phyloP scores from a whole-genome alignment of 2,888 invertebrate genomes.

The Corbicula japonica region DNA sequence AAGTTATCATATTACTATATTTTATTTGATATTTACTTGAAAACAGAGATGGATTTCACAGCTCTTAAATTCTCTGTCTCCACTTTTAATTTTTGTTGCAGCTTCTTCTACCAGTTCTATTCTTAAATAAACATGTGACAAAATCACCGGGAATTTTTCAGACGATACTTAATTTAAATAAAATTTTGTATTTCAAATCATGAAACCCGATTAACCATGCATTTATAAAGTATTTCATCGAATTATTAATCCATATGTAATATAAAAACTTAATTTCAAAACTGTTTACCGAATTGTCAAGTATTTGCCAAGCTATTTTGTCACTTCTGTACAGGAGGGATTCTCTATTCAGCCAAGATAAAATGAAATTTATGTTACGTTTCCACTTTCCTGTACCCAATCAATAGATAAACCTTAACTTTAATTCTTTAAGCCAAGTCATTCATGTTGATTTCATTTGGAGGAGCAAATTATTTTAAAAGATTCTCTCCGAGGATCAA shows the following conservation, averaged over 20 bases:
- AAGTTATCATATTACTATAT: too few species aligned
- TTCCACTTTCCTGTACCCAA: conserved; percentile 37
- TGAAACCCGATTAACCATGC: too few species aligned
- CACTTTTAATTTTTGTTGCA: too few species aligned
- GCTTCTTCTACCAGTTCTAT: too few species aligned
- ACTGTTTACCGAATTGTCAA: conserved; percentile 22
- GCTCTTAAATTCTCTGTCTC: too few species aligned
- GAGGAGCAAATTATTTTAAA: conserved; percentile 64
- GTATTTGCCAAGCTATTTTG: conserved; percentile 25
- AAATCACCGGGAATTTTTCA: too few species aligned
- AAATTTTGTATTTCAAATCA: conserved; percentile 2
- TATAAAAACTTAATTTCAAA: conserved; percentile 23
- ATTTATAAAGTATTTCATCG: too few species aligned
- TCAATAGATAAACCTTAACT: conserved; percentile 31
- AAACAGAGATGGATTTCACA: too few species aligned
- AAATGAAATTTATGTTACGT: conserved; percentile 51
- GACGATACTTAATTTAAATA: too few species aligned
- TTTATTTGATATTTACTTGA: too few species aligned
- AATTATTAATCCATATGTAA: not conserved
- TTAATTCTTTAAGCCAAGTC: conserved; percentile 52
- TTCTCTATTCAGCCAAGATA: conserved; percentile 39
- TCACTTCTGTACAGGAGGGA: conserved; percentile 12
- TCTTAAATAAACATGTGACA: too few species aligned
- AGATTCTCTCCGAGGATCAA: conserved; percentile 54
- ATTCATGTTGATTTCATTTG: conserved; percentile 58